Base-by-base conservation (phyloP, 2,113 vertebrate genomes). In the human region DNA sequence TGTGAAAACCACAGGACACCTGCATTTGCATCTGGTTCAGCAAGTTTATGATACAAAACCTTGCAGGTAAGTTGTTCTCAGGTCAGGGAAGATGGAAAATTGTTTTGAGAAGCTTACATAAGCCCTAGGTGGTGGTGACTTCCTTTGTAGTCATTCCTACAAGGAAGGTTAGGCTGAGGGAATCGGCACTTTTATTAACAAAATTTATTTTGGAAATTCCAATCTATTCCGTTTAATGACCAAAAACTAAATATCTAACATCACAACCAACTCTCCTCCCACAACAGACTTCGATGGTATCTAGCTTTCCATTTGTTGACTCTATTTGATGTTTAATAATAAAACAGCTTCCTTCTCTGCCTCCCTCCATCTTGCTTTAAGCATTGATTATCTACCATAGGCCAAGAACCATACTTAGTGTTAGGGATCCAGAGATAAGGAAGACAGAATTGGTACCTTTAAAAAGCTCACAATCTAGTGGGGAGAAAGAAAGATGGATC, bases 21-120 rank as follows among this genome's bases (percentile, higher is more conserved):
- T 98, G 95, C 45, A 96, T 96, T 98, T 97, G 95, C 98, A 97
- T 97, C 98, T 98, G 98, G 79, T 92, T 97, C 97, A 97, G 95
- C 97, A 97, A 97, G 96, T 90, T 97, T 89, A 68, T 40, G 93
- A 96, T 68, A 57, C 59, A 96, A 96, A 97, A 97, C 38, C 93
- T 97, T 89, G 92, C 93, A 98, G 97, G 98, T 98, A 97, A 94
- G 90, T 89, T 20, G 89, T 96, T 97, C 93, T 85, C 57, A 52
- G 94, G 83, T 81, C 88, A 84, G 30, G 20, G 43, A 85, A 64
- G 73, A 57, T 48, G 57, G 59, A 38, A 52, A 83, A 89, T 22
- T 40, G 72, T 94, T 96, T 61, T 20, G 70, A 98, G 96, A n/a
- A 84, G 27, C 23, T 96, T 96, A 88, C 23, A 17, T 90, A 0